These are phyloP conservation scores for Sweltsa coloradensis DNA, from an alignment of 1,140 invertebrate genomes.

Conservation along the genomic window DNA sequence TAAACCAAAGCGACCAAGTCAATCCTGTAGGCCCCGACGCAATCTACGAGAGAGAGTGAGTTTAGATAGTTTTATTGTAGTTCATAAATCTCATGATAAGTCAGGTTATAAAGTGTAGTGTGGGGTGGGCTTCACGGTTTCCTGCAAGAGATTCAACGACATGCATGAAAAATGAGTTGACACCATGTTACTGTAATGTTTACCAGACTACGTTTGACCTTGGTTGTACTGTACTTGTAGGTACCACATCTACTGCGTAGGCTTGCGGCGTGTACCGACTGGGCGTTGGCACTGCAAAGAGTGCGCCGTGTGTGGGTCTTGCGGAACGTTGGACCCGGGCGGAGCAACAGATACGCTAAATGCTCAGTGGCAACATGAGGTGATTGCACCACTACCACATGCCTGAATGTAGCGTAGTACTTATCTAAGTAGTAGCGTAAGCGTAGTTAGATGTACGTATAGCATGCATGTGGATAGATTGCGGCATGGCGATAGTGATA, in stretches of 20 bases:
- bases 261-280: slow-evolving; percentile 64
- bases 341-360: slow-evolving; percentile 28
- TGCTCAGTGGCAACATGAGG: slow-evolving; percentile 40
- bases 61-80: no score
- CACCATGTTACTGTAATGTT: background rate
- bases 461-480: no score
- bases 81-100: no score
- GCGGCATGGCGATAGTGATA: no score
- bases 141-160: background rate
- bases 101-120: no score
- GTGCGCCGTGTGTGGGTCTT: slow-evolving; percentile 54
- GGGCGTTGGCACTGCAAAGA: slow-evolving; percentile 84
- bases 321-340: slow-evolving; percentile 36
- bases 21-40: no score
- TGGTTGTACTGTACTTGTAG: slow-evolving; percentile 23
- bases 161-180: background rate
- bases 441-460: background rate
- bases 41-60: no score
- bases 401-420: no score
- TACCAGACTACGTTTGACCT: background rate
- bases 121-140: background rate
- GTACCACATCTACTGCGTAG: slow-evolving; percentile 88
- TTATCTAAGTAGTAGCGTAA: no score
- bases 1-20: no score
- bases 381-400: slow-evolving; percentile 7